These are phyloP conservation scores for Penaeus vannamei DNA, from an alignment of 1,140 invertebrate species.

Conservation along the genomic window DNA sequence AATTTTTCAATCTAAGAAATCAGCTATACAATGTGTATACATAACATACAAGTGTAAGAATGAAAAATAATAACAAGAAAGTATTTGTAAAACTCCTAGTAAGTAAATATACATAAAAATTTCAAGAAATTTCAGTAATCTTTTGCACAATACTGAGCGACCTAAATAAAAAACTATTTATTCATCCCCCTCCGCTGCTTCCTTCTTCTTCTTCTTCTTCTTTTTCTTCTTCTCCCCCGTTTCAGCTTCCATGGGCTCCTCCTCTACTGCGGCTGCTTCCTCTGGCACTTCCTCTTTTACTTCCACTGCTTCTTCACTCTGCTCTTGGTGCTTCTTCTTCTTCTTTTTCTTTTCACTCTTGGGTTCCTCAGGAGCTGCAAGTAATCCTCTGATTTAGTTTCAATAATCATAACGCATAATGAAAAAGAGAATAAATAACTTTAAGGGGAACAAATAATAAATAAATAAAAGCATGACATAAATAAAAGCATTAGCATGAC, in stretches of 20 bases:
- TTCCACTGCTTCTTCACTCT: slow-evolving; percentile 61
- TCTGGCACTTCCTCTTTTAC: slow-evolving; percentile 64
- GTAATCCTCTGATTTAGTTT: neutral
- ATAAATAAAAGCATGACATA: too few relatives aligned
- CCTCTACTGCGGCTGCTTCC: neutral
- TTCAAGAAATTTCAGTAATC: slow-evolving; percentile 8
- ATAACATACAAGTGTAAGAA: too few relatives aligned
- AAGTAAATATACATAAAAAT: too few relatives aligned
- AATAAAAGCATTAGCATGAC: too few relatives aligned
- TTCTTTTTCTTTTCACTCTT: slow-evolving; percentile 71
- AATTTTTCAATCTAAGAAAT: too few relatives aligned
- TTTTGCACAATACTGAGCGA: neutral
- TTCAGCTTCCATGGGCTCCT: slow-evolving; percentile 6
- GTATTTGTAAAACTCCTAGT: too few relatives aligned
- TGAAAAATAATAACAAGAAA: too few relatives aligned
- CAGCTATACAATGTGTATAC: too few relatives aligned
- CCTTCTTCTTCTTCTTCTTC: slow-evolving; percentile 66
- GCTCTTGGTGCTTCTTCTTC: slow-evolving; percentile 69
- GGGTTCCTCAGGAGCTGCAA: neutral
- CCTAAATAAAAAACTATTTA: neutral
- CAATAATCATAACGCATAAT: neutral
- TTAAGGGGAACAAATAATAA: too few relatives aligned
- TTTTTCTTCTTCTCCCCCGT: slow-evolving; percentile 54
- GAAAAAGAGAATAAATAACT: too few relatives aligned
- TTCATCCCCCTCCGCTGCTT: slow-evolving; percentile 21